These are phyloP conservation scores for Pollimyrus isidori DNA, from an alignment of 2,113 vertebrate species.

Conservation along the genomic window DNA sequence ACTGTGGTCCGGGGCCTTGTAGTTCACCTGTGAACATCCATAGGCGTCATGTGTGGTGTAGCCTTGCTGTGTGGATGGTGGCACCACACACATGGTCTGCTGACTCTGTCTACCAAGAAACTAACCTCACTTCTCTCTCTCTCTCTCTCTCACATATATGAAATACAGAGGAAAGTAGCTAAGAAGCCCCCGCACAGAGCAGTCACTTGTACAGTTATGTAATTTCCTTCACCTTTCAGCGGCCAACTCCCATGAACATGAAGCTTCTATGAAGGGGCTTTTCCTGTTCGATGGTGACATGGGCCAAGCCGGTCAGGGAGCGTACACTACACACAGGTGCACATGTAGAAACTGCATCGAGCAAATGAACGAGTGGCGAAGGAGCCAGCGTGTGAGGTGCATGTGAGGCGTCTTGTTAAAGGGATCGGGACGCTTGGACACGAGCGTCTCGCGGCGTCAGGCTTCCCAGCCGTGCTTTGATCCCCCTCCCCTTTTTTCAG, in stretches of 20 bases:
- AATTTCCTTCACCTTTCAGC: not conserved
- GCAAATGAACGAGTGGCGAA: not conserved
- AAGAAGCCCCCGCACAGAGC: not conserved
- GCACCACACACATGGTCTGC: not conserved
- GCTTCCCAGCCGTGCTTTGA: not conserved
- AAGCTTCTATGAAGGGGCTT: not conserved
- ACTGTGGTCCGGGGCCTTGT: conserved; percentile 5
- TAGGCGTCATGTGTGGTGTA: not conserved
- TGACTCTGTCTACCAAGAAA: not conserved
- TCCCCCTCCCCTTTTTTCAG: not conserved
- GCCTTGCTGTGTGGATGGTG: not conserved
- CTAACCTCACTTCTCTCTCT: not conserved
- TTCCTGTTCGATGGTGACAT: not conserved
- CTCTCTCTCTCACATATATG: no score
- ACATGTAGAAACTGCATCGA: not conserved
- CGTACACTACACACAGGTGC: not conserved
- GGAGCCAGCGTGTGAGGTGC: not conserved
- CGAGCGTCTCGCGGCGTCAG: not conserved
- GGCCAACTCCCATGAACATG: not conserved
- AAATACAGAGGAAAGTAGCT: not conserved
- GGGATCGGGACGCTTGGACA: not conserved
- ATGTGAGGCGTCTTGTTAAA: not conserved
- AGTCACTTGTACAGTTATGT: not conserved
- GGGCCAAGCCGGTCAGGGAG: not conserved
- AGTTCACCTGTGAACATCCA: not conserved